Evolutionary conservation across 2,113 vertebrate species (phyloP), one percentile per base, ranked within the genome.

Genomic region (Piaya cayana): DNA sequence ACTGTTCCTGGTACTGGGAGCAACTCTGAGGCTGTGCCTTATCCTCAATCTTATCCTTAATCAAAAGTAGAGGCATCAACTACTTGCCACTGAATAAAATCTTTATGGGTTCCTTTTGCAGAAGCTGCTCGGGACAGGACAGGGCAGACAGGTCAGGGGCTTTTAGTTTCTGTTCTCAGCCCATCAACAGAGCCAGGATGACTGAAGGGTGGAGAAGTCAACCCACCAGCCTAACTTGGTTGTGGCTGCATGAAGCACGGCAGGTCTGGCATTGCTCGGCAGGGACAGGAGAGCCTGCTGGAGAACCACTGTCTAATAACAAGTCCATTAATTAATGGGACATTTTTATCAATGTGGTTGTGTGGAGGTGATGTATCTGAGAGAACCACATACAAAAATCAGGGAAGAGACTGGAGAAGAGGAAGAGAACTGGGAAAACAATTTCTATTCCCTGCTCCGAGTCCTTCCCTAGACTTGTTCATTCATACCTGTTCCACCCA

Each of bases 131-230:
- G 85, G 74, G 89, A 62, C 59, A 93, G 86, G 83, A 14, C 20
- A 90, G 47, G 83, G 86, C 81, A 95, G 80, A 89, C 30, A 88
- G 92, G 92, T 77, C 85, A 74, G 47, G 70, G 83, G 76, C 91
- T 95, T 85, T n/a, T 12, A 81, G 68, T 70, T 92, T 62, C 92
- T 55, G 70, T 91, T 94, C 80, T 75, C 23, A 6, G 70, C 60
- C 87, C n/a, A n/a, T 12, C 68, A 72, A 71, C 92, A 95, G 82
- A 82, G 89, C 83, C 65, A 83, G 69, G 72, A 84, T 77, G 50
- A 59, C 43, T 34, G 74, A 84, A 85, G 43, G 75, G 62, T 60
- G 15, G 60, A 90, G 53, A 85, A 70, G 68, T 6, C 5, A 92
- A 78, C 86, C 64, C 47, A 32, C 37, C 89, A 63, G 86, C 34